Evolutionary conservation across 2,113 vertebrate genomes (phyloP), one percentile per base, ranked within the genome.

Genomic region (Aleadryas rufinucha): DNA sequence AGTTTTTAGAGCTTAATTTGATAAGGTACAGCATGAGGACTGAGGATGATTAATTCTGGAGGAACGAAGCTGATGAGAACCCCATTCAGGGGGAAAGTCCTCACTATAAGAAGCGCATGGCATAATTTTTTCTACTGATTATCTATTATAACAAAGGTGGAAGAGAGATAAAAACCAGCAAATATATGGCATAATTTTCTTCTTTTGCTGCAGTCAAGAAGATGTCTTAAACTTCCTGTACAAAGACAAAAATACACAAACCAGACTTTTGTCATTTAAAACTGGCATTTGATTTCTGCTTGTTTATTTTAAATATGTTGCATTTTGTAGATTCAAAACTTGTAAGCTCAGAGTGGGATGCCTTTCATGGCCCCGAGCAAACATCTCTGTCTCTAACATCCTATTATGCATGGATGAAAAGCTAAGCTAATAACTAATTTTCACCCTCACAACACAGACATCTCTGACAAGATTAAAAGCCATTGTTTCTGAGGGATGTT

Each of bases 391-490:
- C 89, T 97, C 88, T 93, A 97, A 87, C 90, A 92, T 97, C 79
- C 72, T 82, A 87, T 96, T 95, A 97, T 91, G 84, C 84, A 88
- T 87, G 88, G 87, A 96, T 93, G 90, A 97, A 97, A 96, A 96
- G 66, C 68, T 94, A 95, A 97, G 78, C 89, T 97, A 97, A 93
- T 96, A 96, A 95, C 78, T 92, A 95, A 95, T 94, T 97, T 96
- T 95, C 79, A 94, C 91, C 84, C 86, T 91, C 59, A 88, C 68
- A 95, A 96, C 75, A 95, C 27, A 71, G 68, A 35, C 72, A 90
- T 79, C 50, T 80, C 76, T 87, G 91, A 92, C 57, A 96, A 93
- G 86, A 96, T 92, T 92, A 96, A 81, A 96, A 96, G 42, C 0
- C 10, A 95, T 91, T 91, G 77, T 92, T 92, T 97, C 96, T 91